phyloP scores from a whole-genome alignment of 2,113 vertebrate species.

The Azemiops feae region DNA sequence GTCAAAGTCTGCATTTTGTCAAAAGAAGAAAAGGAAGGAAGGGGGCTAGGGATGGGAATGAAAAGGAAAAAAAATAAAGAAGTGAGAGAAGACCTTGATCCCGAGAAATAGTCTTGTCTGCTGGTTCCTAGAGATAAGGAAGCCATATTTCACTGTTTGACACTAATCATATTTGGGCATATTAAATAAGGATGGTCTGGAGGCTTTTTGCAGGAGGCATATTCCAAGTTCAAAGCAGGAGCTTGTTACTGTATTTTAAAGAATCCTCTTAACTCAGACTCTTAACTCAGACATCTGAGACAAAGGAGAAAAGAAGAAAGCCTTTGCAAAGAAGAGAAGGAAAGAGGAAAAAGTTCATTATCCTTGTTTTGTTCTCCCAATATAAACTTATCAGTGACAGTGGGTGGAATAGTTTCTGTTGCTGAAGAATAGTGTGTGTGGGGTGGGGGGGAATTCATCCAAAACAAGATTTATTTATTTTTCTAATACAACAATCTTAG shows the following conservation, averaged over 20 bases:
- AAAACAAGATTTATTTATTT: neutral
- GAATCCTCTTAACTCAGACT: slow-evolving; percentile 78
- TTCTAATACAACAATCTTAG: neutral
- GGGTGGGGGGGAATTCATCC: rapidly evolving
- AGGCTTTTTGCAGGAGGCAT: slow-evolving; percentile 65
- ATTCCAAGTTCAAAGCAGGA: slow-evolving; percentile 83
- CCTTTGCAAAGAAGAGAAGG: slow-evolving; percentile 25
- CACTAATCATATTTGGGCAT: slow-evolving; percentile 81
- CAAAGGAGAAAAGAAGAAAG: slow-evolving; percentile 48
- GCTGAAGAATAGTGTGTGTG: rapidly evolving
- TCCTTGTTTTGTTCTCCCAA: slow-evolving; percentile 44
- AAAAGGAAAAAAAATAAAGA: neutral
- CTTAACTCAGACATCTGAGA: slow-evolving; percentile 72
- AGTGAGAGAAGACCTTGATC: slow-evolving; percentile 47
- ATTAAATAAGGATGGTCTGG: slow-evolving; percentile 72
- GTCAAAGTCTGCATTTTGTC: slow-evolving; percentile 59
- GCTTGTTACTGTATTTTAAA: slow-evolving; percentile 69
- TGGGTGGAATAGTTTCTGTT: slow-evolving; percentile 32
- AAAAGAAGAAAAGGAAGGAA: slow-evolving; percentile 51
- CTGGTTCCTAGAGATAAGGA: slow-evolving; percentile 81
- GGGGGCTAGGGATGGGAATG: neutral
- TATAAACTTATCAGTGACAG: slow-evolving; percentile 12
- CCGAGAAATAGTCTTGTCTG: slow-evolving; percentile 72
- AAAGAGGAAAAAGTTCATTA: slow-evolving; percentile 44
- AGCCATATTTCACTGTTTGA: slow-evolving; percentile 78